Percentiles rank a stretch among this genome's conserved stretches.
Evolutionary conservation across 1,140 invertebrate genomes (phyloP).

Genomic region (Anthonomus grandis): DNA sequence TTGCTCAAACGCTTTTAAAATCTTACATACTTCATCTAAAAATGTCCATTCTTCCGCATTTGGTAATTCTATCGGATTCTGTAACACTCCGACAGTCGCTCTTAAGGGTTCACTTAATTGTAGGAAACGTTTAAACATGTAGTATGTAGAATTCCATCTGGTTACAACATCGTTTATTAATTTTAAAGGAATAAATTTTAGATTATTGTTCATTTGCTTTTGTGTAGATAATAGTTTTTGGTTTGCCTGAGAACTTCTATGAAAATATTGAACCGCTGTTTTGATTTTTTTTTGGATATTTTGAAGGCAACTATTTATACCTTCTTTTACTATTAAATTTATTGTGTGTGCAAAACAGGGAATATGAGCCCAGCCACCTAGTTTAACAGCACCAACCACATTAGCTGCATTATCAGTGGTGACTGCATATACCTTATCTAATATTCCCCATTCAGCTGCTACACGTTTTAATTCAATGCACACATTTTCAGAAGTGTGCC

Average conservation of each 20-base stretch:
- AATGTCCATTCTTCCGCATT: constrained; percentile 11
- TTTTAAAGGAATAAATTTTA: constrained; percentile 17
- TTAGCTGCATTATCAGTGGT: constrained; percentile 6
- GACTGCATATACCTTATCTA: constrained; percentile 9
- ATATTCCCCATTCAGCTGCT: constrained; percentile 12
- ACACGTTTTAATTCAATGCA: constrained; percentile 4
- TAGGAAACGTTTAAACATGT: constrained; percentile 22
- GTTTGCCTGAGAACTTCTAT: constrained; percentile 9
- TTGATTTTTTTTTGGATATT: constrained; percentile 1
- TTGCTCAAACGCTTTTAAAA: constrained; percentile 23
- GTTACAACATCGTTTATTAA: constrained; percentile 12
- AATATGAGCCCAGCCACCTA: constrained; percentile 6
- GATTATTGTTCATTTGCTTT: constrained; percentile 5
- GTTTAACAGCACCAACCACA: constrained; percentile 3
- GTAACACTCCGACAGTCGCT: constrained; percentile 5
- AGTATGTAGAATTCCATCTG: constrained; percentile 20
- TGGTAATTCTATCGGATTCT: constrained; percentile 2
- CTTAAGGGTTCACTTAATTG: constrained; percentile 14
- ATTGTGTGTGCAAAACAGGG: constrained; percentile 12
- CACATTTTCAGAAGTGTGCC: constrained; percentile 6
- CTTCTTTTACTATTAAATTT: constrained; percentile 16
- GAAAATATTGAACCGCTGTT: constrained; percentile 7
- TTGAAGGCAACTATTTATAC: neutral
- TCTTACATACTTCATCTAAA: constrained; percentile 9
- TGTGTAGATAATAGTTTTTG: constrained; percentile 6